These are phyloP conservation scores for Sphyrna mokarran DNA, from an alignment of 2,113 vertebrate genomes.

Conservation along the genomic window DNA sequence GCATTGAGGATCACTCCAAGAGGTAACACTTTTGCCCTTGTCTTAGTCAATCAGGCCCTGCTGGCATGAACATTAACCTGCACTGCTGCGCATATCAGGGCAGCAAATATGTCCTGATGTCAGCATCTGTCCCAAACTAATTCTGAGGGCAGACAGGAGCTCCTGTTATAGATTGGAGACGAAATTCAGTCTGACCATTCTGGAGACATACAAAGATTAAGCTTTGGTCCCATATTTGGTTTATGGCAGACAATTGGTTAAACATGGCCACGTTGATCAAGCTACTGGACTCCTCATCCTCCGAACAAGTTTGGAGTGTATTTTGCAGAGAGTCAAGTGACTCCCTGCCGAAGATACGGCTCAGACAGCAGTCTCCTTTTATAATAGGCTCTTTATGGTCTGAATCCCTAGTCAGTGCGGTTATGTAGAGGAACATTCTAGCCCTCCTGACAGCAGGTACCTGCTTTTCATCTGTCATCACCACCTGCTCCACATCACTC, in stretches of 20 bases:
- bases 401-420: not conserved
- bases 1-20: not conserved
- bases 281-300: not conserved
- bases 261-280: not conserved
- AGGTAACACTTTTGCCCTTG: not conserved
- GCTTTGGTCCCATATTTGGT: not conserved
- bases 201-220: not conserved
- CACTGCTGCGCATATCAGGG: not conserved
- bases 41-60: not conserved
- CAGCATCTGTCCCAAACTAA: not conserved
- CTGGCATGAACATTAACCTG: not conserved
- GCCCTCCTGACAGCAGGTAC: not conserved
- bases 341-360: not conserved
- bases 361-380: not conserved
- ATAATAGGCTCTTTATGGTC: not conserved
- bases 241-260: not conserved
- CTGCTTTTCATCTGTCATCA: not conserved
- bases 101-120: not conserved
- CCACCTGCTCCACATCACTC: not conserved
- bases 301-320: not conserved
- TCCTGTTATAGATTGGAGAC: not conserved
- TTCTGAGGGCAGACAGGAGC: not conserved
- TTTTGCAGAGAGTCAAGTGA: not conserved
- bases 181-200: not conserved
- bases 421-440: not conserved